These are phyloP conservation scores for Frankliniella intonsa DNA, from an alignment of 2,888 invertebrate species.

Conservation along the genomic window DNA sequence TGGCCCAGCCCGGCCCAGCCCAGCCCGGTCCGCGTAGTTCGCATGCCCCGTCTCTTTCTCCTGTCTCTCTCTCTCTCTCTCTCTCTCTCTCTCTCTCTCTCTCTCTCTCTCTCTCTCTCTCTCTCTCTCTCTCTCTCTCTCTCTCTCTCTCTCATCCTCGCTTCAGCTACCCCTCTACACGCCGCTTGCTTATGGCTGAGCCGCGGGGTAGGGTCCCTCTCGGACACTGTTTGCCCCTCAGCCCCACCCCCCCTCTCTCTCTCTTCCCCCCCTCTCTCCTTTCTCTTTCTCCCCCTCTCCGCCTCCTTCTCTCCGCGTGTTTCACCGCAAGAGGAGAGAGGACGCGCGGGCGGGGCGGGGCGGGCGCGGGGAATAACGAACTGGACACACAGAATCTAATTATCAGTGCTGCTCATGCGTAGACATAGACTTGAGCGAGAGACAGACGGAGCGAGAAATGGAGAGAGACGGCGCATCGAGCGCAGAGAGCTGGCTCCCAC, in stretches of 20 bases:
- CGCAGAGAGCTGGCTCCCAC: background rate
- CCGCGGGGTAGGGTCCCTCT: background rate
- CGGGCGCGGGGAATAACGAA: background rate
- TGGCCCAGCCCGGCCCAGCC: background rate
- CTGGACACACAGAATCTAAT: constrained; percentile 26
- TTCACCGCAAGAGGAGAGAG: background rate
- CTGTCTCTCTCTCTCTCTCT: too few relatives aligned
- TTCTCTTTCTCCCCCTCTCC: too few relatives aligned
- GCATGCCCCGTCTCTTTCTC: too few relatives aligned
- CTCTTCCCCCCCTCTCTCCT: background rate
- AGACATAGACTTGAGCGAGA: constrained; percentile 16
- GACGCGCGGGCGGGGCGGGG: background rate
- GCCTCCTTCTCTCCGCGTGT: too few relatives aligned
- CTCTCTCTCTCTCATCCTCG: too few relatives aligned
- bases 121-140: too few relatives aligned
- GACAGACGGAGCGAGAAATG: background rate
- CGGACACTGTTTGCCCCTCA: background rate
- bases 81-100: too few relatives aligned
- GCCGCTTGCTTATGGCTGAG: background rate
- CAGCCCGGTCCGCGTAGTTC: background rate
- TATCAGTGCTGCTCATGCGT: constrained; percentile 24
- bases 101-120: too few relatives aligned
- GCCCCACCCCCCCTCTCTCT: background rate
- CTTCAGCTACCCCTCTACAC: too few relatives aligned
- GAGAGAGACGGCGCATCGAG: constrained; percentile 19